Base-by-base conservation (phyloP, 2,113 vertebrate genomes). In the Ardeotis arabs region DNA sequence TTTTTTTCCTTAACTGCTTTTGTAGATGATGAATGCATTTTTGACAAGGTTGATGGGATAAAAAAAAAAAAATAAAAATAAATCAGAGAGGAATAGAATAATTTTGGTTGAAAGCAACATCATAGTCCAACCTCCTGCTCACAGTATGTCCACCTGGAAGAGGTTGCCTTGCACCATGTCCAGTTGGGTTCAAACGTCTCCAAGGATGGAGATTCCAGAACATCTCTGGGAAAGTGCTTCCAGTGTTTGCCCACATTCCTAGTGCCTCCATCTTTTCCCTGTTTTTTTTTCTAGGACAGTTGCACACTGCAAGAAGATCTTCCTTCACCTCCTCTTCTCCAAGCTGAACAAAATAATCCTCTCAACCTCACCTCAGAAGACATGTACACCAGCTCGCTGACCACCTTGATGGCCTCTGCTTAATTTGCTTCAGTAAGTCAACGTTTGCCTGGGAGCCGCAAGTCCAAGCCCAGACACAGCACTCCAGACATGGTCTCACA, bases 71-170 rank as follows among this genome's bases (percentile, higher is more conserved):
- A 8, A 18, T 11, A 41, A 41, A 41, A 41, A 35, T 35, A 35
- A 31, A 19, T 4, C 6, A 55, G 21, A 80, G 16, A 20, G 3
- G 8, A 63, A 0, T 0, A 72, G 3, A 66, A 62, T 7, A n/a
- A 74, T 37, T 77, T n/a, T 78, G 37, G 9, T 19, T 52, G 60
- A 45, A 50, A 91, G 25, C 14, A 70, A 18, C 9, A 16, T 60
- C 53, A 29, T 37, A 50, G 22, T n/a, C 50, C 41, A 84, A 37
- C 2, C 9, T 35, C 23, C 50, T 37, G 20, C 49, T 89, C 55
- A 37, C 19, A 70, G 4, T 3, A n/a, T 3, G 1, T 11, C 31
- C 41, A 64, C 23, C 33, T 55, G 10, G 20, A 76, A 83, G 14
- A 15, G 21, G 12, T 0, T 89, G 37, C 17, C 55, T 56, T 62